A percentile compares a stretch with the other conserved stretches of the same genome.
Conservation (phyloP, 2,888 invertebrate species). For the Crocallis elinguaria region DNA sequence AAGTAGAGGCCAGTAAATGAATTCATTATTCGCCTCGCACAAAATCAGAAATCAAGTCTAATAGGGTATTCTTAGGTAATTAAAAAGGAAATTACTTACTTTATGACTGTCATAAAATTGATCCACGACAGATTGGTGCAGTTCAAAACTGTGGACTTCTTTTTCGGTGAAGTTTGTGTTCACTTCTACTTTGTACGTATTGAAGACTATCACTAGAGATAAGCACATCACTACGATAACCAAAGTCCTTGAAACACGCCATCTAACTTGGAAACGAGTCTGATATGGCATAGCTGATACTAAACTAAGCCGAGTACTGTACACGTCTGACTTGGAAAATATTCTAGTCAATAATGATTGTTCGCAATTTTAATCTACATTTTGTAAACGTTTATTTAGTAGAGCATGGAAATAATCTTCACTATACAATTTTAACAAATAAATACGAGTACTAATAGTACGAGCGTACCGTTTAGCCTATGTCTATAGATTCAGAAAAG, state of each 20-base stretch:
- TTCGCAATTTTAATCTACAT: no score
- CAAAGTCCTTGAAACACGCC: constrained; percentile 1
- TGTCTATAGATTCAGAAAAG: no score
- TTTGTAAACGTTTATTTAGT: no score
- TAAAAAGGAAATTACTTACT: constrained; percentile 4
- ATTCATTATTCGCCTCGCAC: not conserved
- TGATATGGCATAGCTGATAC: not conserved
- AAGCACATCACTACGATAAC: constrained; percentile 4
- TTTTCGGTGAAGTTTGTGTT: not conserved
- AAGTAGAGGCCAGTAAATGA: no score
- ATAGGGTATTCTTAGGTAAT: not conserved
- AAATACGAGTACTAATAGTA: no score
- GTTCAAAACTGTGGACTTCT: not conserved
- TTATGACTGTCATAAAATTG: constrained; percentile 15
- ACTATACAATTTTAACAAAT: no score
- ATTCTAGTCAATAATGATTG: not conserved
- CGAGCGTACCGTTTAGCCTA: no score
- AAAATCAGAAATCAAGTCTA: not conserved
- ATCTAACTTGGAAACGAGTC: not conserved
- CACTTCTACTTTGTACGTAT: constrained; percentile 1
- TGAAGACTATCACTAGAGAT: constrained; percentile 4
- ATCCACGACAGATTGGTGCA: constrained; percentile 12
- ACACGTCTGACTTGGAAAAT: not conserved
- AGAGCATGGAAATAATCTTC: no score
- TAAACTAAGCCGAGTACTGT: not conserved